These are phyloP conservation scores for Lacanobia oleracea DNA, from an alignment of 2,888 invertebrate species.

Conservation along the genomic window DNA sequence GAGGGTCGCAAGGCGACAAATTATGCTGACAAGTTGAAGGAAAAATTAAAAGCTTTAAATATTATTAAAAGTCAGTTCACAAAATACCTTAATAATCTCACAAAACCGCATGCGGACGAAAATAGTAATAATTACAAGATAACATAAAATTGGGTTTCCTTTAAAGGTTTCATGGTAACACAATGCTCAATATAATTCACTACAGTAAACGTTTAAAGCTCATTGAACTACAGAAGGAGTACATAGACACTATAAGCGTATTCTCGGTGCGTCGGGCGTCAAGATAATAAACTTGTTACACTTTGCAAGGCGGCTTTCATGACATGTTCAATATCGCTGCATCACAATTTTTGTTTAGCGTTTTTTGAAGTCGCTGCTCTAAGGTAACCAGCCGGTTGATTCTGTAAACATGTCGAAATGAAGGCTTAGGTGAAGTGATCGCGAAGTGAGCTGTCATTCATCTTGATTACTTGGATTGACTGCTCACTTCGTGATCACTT, in stretches of 20 bases:
- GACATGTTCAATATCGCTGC: slow-evolving; percentile 38
- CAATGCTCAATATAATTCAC: slow-evolving; percentile 54
- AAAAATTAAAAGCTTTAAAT: background rate
- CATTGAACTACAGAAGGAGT: slow-evolving; percentile 36
- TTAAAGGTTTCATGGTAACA: slow-evolving; percentile 33
- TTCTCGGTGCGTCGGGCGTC: slow-evolving; percentile 59
- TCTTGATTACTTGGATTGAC: too few relatives aligned
- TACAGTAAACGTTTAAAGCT: slow-evolving; percentile 24
- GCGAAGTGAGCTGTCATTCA: too few relatives aligned
- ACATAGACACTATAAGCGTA: slow-evolving; percentile 48
- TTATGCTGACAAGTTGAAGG: slow-evolving; percentile 3
- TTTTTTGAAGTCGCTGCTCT: slow-evolving; percentile 21
- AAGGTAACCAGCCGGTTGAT: background rate
- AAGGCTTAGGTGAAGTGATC: too few relatives aligned
- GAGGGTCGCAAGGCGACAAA: background rate
- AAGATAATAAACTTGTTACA: slow-evolving; percentile 55
- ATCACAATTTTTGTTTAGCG: slow-evolving; percentile 49
- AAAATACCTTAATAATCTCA: slow-evolving; percentile 24
- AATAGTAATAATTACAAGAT: slow-evolving; percentile 11
- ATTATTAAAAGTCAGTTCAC: slow-evolving; percentile 11
- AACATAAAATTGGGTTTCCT: slow-evolving; percentile 16
- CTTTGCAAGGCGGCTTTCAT: slow-evolving; percentile 65
- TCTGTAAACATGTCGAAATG: too few relatives aligned
- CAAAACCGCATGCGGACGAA: slow-evolving; percentile 27
- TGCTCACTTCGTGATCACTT: too few relatives aligned